These are phyloP conservation scores for Collichthys lucidus DNA, from an alignment of 2,113 vertebrate genomes.

Conservation along the genomic window DNA sequence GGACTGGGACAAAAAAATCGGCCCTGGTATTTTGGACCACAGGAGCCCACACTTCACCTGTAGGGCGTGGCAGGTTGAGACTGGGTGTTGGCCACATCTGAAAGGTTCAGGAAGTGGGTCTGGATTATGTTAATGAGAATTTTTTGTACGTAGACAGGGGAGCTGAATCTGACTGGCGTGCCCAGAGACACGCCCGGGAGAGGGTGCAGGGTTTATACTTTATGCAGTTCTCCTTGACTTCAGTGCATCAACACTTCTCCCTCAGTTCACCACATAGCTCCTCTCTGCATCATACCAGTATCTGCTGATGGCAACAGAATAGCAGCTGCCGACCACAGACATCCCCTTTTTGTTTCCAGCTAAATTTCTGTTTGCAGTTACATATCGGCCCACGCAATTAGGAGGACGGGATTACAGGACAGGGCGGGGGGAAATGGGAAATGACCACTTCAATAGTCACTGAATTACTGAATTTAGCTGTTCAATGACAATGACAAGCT, in stretches of 20 bases:
- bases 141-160: no score
- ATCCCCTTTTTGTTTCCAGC: constrained; percentile 56
- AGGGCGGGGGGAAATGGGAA: neutral
- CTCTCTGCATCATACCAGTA: constrained; percentile 12
- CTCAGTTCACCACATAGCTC: constrained; percentile 18
- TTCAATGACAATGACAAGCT: neutral
- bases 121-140: no score
- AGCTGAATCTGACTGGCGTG: no score
- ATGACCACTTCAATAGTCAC: neutral
- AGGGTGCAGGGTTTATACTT: neutral
- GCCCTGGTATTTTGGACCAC: no score
- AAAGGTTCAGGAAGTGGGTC: no score
- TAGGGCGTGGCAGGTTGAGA: no score
- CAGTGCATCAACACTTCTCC: neutral
- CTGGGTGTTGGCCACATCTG: no score
- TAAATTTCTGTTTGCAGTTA: constrained; percentile 14
- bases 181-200: no score
- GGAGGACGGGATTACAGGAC: constrained; percentile 2
- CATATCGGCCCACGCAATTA: neutral
- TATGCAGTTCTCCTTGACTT: neutral
- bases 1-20: no score
- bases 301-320: constrained; percentile 50
- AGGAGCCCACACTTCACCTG: no score
- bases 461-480: neutral
- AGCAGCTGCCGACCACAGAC: constrained; percentile 33